phyloP scores from a whole-genome alignment of 2,888 invertebrate species.

The Ophion costatus region DNA sequence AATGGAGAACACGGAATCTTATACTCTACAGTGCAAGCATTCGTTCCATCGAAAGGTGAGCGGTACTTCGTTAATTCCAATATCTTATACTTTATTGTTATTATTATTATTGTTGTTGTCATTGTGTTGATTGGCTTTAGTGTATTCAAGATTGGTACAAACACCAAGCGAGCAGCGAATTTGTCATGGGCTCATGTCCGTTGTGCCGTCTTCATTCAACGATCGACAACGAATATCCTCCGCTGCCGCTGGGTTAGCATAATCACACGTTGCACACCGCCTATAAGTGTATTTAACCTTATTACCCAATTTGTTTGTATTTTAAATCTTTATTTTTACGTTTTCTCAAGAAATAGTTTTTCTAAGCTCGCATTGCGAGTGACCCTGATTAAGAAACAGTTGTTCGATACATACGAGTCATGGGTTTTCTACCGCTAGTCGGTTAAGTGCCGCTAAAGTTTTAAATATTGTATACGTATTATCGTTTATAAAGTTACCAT shows the following conservation, averaged over 20 bases:
- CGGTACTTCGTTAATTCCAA: background rate
- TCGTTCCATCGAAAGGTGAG: conserved; percentile 73
- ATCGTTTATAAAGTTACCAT: background rate
- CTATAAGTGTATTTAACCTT: background rate
- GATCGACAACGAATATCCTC: conserved; percentile 75
- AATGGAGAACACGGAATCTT: conserved; percentile 49
- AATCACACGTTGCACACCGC: background rate
- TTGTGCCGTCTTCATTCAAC: conserved; percentile 71
- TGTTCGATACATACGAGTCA: background rate
- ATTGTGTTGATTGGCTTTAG: conserved; percentile 62
- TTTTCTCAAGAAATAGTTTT: background rate
- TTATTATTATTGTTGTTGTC: background rate
- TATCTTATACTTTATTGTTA: background rate
- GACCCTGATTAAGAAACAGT: background rate
- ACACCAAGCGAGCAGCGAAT: conserved; percentile 21
- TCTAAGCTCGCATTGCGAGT: background rate
- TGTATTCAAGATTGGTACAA: conserved; percentile 74
- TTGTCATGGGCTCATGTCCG: conserved; percentile 70
- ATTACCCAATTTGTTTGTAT: background rate
- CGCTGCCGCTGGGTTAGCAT: conserved; percentile 64
- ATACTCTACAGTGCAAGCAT: conserved; percentile 72
- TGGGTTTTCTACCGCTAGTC: background rate
- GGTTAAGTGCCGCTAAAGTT: background rate
- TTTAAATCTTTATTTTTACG: background rate
- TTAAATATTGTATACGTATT: background rate